Percentiles rank a stretch among this genome's conserved stretches.
Evolutionary conservation across 2,888 invertebrate species (phyloP).

Genomic region (Yponomeuta sedellus): DNA sequence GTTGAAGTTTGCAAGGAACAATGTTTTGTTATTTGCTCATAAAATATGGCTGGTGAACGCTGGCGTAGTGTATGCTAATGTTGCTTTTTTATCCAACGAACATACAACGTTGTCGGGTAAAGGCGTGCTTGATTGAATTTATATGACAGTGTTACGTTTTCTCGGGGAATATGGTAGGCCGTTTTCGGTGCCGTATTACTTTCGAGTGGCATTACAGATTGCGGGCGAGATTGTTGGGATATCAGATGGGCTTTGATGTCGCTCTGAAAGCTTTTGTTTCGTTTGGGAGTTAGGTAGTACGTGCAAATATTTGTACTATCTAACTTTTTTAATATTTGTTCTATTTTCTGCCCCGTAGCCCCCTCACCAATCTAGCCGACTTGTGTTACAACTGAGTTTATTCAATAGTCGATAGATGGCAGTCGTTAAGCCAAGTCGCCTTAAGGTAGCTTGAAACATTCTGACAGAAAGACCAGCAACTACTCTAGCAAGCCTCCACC

Average conservation of each 20-base stretch:
- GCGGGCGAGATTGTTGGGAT: neutral
- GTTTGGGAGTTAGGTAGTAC: neutral
- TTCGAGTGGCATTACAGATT: neutral
- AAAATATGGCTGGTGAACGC: slow-evolving; percentile 38
- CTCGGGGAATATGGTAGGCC: slow-evolving; percentile 29
- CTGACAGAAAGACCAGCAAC: too few relatives aligned
- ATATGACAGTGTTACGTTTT: slow-evolving; percentile 38
- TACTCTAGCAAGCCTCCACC: too few relatives aligned
- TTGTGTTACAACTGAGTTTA: too few relatives aligned
- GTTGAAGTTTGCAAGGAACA: slow-evolving; percentile 29
- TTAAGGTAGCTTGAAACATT: too few relatives aligned
- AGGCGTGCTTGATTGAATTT: slow-evolving; percentile 47
- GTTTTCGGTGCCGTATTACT: slow-evolving; percentile 28
- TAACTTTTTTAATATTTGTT: too few relatives aligned
- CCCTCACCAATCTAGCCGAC: too few relatives aligned
- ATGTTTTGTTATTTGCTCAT: slow-evolving; percentile 45
- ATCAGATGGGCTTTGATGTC: neutral
- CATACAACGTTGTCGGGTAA: slow-evolving; percentile 30
- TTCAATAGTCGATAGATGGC: too few relatives aligned
- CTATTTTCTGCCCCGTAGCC: too few relatives aligned
- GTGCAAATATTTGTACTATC: too few relatives aligned
- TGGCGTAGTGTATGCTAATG: slow-evolving; percentile 50
- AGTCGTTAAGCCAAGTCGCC: too few relatives aligned
- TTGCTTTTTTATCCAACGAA: slow-evolving; percentile 44
- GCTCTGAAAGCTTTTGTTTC: neutral